A percentile compares a stretch with the other conserved stretches of the same genome.
Evolutionary conservation across 2,113 vertebrate genomes (phyloP).

Genomic region (Hippoglossus stenolepis): DNA sequence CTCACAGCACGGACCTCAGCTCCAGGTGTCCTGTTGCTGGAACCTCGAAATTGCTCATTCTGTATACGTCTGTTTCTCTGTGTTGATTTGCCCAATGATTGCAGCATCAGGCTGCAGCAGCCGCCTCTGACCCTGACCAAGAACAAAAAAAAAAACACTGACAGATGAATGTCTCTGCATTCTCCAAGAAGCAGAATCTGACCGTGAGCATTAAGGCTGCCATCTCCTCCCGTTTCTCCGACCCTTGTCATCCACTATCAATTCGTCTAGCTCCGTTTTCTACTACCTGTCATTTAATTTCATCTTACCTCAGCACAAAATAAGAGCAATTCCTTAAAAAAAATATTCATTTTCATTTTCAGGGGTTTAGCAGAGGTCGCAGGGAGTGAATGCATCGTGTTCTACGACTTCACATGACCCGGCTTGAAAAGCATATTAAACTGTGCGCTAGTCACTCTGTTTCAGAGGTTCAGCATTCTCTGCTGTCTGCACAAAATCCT

Average conservation of each 20-base stretch:
- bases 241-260: background rate
- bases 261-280: conserved; percentile 21
- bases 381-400: conserved; percentile 40
- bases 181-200: conserved; percentile 6
- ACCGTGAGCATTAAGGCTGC: background rate
- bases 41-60: conserved; percentile 13
- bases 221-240: background rate
- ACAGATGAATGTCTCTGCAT: background rate
- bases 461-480: conserved; percentile 52
- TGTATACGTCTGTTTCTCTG: conserved; percentile 2
- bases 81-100: conserved; percentile 9
- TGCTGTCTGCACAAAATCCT: conserved; percentile 43
- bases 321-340: conserved; percentile 11
- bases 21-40: conserved; percentile 25
- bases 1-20: conserved; percentile 6
- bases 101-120: conserved; percentile 8
- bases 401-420: conserved; percentile 54
- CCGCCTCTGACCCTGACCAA: conserved; percentile 5
- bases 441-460: conserved; percentile 45
- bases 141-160: background rate
- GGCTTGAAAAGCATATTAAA: conserved; percentile 58
- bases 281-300: conserved; percentile 23
- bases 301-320: conserved; percentile 27
- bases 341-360: conserved; percentile 50
- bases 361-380: conserved; percentile 23